Conservation (phyloP, 64 coral and sea anemone genomes). For the Montipora efflorescens region DNA sequence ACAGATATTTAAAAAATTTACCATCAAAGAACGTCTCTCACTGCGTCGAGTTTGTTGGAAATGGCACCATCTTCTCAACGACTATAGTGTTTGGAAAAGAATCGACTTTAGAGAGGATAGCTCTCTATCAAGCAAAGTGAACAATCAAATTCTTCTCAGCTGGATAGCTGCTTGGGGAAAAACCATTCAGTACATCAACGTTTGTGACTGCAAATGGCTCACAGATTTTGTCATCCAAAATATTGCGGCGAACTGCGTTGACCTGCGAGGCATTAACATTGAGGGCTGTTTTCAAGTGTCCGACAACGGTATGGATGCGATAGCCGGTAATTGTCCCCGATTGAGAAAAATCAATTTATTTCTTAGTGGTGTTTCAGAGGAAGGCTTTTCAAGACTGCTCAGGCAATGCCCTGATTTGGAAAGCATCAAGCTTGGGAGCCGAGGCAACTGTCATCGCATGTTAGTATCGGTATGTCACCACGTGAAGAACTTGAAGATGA, state of each 20-base stretch:
- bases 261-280: constrained; percentile 61
- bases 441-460: constrained; percentile 83
- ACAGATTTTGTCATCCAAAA: constrained; percentile 62
- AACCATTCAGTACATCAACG: constrained; percentile 66
- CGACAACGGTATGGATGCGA: constrained; percentile 54
- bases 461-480: constrained; percentile 59
- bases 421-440: constrained; percentile 71
- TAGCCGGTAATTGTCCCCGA: constrained; percentile 49
- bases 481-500: constrained; percentile 58
- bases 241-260: constrained; percentile 57
- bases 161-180: constrained; percentile 77
- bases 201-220: constrained; percentile 78
- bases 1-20: constrained; percentile 44
- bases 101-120: constrained; percentile 68
- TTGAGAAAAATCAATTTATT: constrained; percentile 69
- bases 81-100: constrained; percentile 79
- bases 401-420: constrained; percentile 69
- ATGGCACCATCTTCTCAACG: constrained; percentile 69
- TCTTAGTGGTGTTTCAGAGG: constrained; percentile 72
- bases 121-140: constrained; percentile 42
- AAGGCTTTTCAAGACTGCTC: constrained; percentile 55
- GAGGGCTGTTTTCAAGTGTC: constrained; percentile 84
- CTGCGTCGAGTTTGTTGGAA: constrained; percentile 77
- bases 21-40: constrained; percentile 46
- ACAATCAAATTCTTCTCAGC: constrained; percentile 68